Evolutionary conservation across 2,888 invertebrate species (phyloP), one percentile per base, ranked within the genome.

Genomic region (Cheilosia impressa): DNA sequence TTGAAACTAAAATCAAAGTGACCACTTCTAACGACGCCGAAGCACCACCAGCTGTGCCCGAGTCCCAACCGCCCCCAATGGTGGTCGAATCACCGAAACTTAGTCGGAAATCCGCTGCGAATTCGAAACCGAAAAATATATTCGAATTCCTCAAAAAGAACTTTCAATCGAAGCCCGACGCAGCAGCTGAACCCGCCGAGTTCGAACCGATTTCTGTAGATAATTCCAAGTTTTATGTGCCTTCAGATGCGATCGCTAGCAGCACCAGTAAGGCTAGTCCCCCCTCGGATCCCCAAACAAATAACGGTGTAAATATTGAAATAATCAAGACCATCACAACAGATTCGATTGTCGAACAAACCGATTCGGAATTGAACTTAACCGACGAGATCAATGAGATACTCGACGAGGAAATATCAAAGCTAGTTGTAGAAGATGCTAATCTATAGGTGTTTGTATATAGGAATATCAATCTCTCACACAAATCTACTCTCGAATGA

Each of bases 141-240:
- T 92, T 93, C 65, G 92, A 93, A 81, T 92, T 91, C 58, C 88
- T 93, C 34, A 92, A 91, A 79, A 91, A 91, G 73, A 93, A 93
- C 88, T 92, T 93, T 52, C 88, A 89, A 73, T 66, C 87, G 0
- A 85, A 78, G 38, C 88, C 90, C 7, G 90, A 90, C 2, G 89
- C 90, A 2, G 60, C 87, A 0, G 79, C 89, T 19, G 88, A 89
- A 53, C 55, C 89, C 57, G 57, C 72, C n/a, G 62, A 65, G 19
- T 89, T 89, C n/a, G 89, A 91, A 72, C 88, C 88, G 22, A 89
- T 91, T 22, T 89, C 87, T 31, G 89, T 91, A 45, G 90, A 92
- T 22, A 91, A 91, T 87, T 92, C 92, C 0, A 91, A 90, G 78
- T 92, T 92, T 79, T 92, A 92, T 87, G 88, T 92, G 43, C 88